Percentiles rank a stretch among this genome's conserved stretches.
These are phyloP conservation scores for Variabilichromis moorii DNA, from an alignment of 2,113 vertebrate genomes.

Conservation along the genomic window DNA sequence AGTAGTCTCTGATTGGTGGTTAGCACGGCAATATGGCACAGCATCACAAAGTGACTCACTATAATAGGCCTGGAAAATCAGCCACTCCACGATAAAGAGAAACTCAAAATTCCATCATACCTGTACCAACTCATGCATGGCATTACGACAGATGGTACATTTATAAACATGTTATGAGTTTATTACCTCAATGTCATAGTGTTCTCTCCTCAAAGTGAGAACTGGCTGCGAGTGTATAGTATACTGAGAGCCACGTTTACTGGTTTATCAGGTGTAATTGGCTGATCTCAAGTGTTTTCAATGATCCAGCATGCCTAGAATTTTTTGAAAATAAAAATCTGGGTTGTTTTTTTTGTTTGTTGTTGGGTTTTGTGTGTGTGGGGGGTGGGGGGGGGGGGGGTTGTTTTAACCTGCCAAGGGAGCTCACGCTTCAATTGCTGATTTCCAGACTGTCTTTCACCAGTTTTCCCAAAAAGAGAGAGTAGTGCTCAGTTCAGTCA, in stretches of 20 bases:
- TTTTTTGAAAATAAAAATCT: background rate
- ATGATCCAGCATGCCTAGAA: background rate
- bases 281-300: background rate
- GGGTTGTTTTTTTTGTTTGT: background rate
- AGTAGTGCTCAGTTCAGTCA: background rate
- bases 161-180: conserved; percentile 26
- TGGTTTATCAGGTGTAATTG: background rate
- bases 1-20: background rate
- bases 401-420: background rate
- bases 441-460: background rate
- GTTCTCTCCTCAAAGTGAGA: background rate
- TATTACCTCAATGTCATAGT: conserved; percentile 34
- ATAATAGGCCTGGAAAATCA: background rate
- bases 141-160: conserved; percentile 32
- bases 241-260: background rate
- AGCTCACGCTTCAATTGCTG: background rate
- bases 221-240: background rate
- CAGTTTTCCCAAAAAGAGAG: background rate
- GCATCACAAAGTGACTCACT: background rate
- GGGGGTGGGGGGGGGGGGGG: background rate
- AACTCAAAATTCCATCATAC: background rate
- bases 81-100: background rate
- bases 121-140: background rate
- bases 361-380: background rate
- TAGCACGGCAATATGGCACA: background rate